A percentile compares a stretch with the other conserved stretches of the same genome.
phyloP scores from a whole-genome alignment of 2,888 invertebrate genomes.

The Athrips mouffetella region DNA sequence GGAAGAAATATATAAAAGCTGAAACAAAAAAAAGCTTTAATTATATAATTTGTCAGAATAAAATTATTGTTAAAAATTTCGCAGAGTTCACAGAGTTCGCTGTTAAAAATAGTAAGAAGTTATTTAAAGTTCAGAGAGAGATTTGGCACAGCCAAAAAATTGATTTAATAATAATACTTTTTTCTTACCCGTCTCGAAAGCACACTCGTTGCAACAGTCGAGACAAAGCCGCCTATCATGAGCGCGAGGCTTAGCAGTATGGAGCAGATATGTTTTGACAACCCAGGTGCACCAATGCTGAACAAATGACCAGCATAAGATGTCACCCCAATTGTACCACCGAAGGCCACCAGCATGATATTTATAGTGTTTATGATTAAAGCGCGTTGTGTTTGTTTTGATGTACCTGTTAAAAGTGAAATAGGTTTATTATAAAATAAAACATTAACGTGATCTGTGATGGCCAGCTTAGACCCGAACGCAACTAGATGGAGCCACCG shows the following conservation, averaged over 20 bases:
- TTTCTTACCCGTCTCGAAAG: constrained; percentile 67
- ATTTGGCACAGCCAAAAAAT: too few relatives aligned
- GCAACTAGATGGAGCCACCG: too few relatives aligned
- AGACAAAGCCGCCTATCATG: constrained; percentile 51
- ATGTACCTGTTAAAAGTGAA: constrained; percentile 37
- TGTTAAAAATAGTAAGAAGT: too few relatives aligned
- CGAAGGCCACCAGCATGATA: constrained; percentile 30
- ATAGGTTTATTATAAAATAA: neutral
- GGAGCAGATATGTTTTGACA: constrained; percentile 65
- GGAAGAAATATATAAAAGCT: constrained; percentile 40
- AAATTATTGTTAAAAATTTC: too few relatives aligned
- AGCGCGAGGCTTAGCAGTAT: constrained; percentile 75
- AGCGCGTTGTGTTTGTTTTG: constrained; percentile 51
- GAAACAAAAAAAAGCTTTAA: constrained; percentile 1
- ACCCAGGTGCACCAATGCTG: constrained; percentile 53
- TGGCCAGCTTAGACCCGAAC: too few relatives aligned
- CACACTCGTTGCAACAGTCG: constrained; percentile 63
- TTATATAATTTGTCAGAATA: too few relatives aligned
- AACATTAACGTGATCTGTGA: too few relatives aligned
- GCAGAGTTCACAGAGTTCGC: too few relatives aligned
- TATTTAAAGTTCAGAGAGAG: too few relatives aligned
- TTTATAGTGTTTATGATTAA: constrained; percentile 24
- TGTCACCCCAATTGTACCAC: constrained; percentile 43
- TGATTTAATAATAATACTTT: neutral
- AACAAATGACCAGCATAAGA: constrained; percentile 64